A percentile compares a stretch with the other conserved stretches of the same genome.
Conservation (phyloP, 2,888 invertebrate species). For the Meghimatium bilineatum region DNA sequence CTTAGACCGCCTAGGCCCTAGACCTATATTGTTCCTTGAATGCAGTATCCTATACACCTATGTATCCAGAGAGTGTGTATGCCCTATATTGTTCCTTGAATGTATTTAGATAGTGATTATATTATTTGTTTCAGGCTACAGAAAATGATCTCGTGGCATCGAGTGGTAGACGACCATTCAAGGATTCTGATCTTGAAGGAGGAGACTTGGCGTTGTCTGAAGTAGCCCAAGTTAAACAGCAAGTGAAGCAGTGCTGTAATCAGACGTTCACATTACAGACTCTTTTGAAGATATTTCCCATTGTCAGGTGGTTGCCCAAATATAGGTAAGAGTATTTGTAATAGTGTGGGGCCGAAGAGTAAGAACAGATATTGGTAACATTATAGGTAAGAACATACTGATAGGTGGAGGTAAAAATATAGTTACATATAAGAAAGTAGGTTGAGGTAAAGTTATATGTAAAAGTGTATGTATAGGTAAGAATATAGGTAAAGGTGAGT, state of each 20-base stretch:
- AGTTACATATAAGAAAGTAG: background rate
- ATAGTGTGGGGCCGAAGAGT: background rate
- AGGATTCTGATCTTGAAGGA: background rate
- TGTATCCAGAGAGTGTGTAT: too few species aligned
- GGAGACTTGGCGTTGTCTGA: conserved; percentile 10
- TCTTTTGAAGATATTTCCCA: conserved; percentile 66
- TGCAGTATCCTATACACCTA: too few species aligned
- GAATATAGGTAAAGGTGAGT: background rate
- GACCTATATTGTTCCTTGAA: too few species aligned
- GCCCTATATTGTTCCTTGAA: too few species aligned
- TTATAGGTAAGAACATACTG: too few species aligned
- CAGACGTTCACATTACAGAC: conserved; percentile 59
- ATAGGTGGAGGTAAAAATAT: too few species aligned
- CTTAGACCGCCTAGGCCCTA: too few species aligned
- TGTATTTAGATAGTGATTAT: too few species aligned
- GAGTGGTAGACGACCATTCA: background rate
- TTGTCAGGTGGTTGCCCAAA: conserved; percentile 69
- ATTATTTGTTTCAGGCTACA: conserved; percentile 22
- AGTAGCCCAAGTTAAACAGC: conserved; percentile 15
- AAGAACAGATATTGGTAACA: too few species aligned
- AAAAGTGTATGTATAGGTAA: background rate
- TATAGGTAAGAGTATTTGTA: conserved; percentile 59
- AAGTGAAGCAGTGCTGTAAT: conserved; percentile 54
- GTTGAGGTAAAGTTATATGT: background rate
- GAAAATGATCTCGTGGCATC: conserved; percentile 27